Base-by-base conservation (phyloP, 2,113 vertebrate genomes). In the Rhombomys opimus region DNA sequence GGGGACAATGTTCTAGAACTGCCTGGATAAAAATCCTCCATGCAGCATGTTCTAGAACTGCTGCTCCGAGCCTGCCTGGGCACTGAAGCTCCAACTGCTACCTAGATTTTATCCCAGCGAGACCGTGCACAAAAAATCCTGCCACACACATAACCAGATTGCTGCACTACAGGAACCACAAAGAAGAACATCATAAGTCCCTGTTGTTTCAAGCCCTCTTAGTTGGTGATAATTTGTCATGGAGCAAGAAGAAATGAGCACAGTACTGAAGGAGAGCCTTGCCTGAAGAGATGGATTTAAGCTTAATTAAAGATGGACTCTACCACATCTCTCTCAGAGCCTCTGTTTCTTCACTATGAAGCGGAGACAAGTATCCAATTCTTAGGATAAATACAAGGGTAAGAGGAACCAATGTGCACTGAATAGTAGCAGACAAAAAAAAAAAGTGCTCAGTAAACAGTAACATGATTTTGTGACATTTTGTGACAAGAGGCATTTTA, bases 281-380 rank as follows among this genome's bases (percentile, higher is more conserved):
- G 5, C 13, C 22, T 57, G 5, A 27, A 80, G 13, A n/a, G 20
- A 70, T 6, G 0, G 54, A 61, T n/a, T 85, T 72, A 8, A 1
- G 11, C 59, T 90, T 76, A 46, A 46, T 46, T 46, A 57, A 22
- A 32, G 35, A 80, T 11, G 4, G 2, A 35, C 32, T 80, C 61
- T 7, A 22, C 4, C n/a, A 35, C 32, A 87, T 63, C 11, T 92
- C 38, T 94, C 90, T 77, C 17, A n/a, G 41, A 4, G 30, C 30
- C 63, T 92, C 80, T 59, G 32, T 86, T 91, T 95, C 86, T 87
- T 72, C 18, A 25, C 59, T n/a, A 0, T 35, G 61, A 93, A 91
- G 89, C 20, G 75, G 52, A 96, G 20, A 50, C 0, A 5, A 50
- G 38, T 63, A 54, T 90, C 50, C 9, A 46, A 13, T 59, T 85